Percentiles rank a stretch among this genome's conserved stretches.
Conservation (phyloP, 2,888 invertebrate species). For the Cactoblastis cactorum region DNA sequence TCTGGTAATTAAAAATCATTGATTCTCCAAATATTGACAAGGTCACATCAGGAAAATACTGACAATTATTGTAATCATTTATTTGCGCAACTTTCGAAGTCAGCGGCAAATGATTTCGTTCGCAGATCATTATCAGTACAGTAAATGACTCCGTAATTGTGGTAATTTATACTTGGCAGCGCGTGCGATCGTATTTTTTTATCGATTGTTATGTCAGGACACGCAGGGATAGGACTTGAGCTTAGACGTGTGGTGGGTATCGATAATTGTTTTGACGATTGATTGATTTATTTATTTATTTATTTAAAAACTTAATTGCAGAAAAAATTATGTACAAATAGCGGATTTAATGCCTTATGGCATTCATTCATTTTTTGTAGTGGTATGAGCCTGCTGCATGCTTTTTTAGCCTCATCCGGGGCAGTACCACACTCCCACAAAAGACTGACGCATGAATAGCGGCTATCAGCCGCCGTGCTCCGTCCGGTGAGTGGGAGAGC, state of each 20-base stretch:
- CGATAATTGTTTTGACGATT: conserved; percentile 12
- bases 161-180: neutral
- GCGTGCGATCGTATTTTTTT: neutral
- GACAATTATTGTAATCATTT: neutral
- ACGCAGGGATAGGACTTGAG: neutral
- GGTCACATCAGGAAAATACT: neutral
- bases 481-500: too few relatives aligned
- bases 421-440: too few relatives aligned
- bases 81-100: neutral
- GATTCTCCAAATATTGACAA: neutral
- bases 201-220: neutral
- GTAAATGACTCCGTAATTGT: neutral
- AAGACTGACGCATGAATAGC: too few relatives aligned
- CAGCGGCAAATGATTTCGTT: conserved; percentile 4
- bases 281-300: too few relatives aligned
- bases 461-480: too few relatives aligned
- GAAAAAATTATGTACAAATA: too few relatives aligned
- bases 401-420: too few relatives aligned
- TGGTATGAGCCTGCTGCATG: too few relatives aligned
- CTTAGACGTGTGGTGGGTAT: neutral
- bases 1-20: neutral
- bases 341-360: too few relatives aligned
- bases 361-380: too few relatives aligned
- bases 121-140: conserved; percentile 3
- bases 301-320: too few relatives aligned